These are phyloP conservation scores for Pseudorhombus dupliciocellatus DNA, from an alignment of 2,113 vertebrate species.

Conservation along the genomic window DNA sequence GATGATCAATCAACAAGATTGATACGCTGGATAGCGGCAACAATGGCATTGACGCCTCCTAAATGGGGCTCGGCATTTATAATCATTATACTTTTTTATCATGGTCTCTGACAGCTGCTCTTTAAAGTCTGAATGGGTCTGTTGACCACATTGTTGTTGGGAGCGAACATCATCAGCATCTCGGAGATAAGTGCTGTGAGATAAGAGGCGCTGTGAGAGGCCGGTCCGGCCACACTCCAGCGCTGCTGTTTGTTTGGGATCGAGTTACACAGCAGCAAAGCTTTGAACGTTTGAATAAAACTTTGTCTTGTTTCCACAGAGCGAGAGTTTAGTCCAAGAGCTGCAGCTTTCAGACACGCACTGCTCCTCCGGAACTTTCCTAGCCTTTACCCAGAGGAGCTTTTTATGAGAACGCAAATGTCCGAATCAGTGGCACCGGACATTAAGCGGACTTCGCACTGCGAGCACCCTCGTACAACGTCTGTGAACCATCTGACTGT, in stretches of 20 bases:
- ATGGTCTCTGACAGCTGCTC: constrained; percentile 67
- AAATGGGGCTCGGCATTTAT: constrained; percentile 77
- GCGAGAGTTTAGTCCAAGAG: too few relatives aligned
- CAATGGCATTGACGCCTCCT: constrained; percentile 76
- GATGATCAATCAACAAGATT: constrained; percentile 85
- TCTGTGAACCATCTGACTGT: neutral
- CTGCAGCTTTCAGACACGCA: constrained; percentile 1
- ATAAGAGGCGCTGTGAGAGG: constrained; percentile 46
- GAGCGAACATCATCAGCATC: constrained; percentile 67
- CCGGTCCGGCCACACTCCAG: neutral
- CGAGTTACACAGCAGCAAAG: neutral
- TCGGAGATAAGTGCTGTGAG: constrained; percentile 59
- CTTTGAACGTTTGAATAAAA: neutral
- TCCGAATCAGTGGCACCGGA: neutral
- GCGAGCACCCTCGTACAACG: neutral
- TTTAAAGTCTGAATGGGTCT: constrained; percentile 68
- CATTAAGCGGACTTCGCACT: neutral
- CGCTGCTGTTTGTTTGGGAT: neutral
- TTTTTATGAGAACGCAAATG: neutral
- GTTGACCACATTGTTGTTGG: constrained; percentile 71
- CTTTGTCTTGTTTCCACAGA: neutral
- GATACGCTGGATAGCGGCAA: constrained; percentile 78
- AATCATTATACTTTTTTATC: constrained; percentile 78
- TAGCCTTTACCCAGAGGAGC: constrained; percentile 5
- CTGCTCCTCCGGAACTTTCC: neutral